Evolutionary conservation across 2,797 vertebrate genomes (phyloP), one percentile per base, ranked within the genome.

Genomic region (Sternarchorhynchus goeldii): DNA sequence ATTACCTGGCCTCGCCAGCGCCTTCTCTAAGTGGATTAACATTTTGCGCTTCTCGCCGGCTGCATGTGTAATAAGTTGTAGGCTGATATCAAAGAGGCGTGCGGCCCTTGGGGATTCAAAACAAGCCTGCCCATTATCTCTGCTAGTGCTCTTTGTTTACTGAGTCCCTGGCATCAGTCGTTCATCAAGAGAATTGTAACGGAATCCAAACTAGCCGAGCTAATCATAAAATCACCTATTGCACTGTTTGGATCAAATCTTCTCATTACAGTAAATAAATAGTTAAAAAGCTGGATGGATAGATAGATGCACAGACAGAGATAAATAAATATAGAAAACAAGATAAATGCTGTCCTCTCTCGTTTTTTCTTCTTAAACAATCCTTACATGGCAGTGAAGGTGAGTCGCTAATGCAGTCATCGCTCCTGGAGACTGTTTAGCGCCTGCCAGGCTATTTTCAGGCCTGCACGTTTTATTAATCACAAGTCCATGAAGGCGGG

Each of bases 21-120:
- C 79, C 82, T 82, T 85, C 85, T 65, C 76, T 83, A 87, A 84
- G 83, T 85, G 86, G 83, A 87, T 86, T 86, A 87, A 85, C 82
- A 83, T 85, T 86, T 84, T 64, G 77, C 69, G 34, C 80, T 55
- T 75, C 74, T 78, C 63, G 81, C 69, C 56, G 77, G 79, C 78
- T 78, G 85, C 83, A 82, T 86, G 80, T 76, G 75, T 86, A 88
- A 88, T 87, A 85, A 68, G 63, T 81, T 72, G 65, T 78, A 84
- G 75, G 82, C 77, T 78, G 72, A 86, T 83, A 86, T 85, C 81
- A 86, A 86, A 86, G 79, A 82, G 79, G 73, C 72, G 45, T 14
- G 7, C 21, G 36, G 58, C 83, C 85, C 86, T 82, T 53, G 16
- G 83, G 83, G 83, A 85, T 80, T 68, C 67, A 68, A 82, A 82